phyloP scores from a whole-genome alignment of 1,140 invertebrate genomes.

The Anagrus nilaparvatae region DNA sequence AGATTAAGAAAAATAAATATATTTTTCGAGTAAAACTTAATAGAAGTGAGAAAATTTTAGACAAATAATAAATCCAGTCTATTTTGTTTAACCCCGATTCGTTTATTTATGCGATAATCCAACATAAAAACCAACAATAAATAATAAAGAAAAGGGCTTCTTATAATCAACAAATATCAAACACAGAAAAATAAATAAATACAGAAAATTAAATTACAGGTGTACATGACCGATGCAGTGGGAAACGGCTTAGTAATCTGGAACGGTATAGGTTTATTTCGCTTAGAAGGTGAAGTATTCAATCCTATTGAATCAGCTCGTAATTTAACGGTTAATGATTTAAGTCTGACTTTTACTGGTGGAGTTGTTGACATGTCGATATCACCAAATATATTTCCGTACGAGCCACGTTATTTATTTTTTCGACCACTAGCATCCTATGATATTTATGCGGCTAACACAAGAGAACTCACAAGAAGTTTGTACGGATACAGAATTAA shows the following conservation, averaged over 20 bases:
- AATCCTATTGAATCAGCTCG: conserved; percentile 13
- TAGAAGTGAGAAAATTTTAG: too few species aligned
- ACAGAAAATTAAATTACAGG: too few species aligned
- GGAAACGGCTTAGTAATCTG: conserved; percentile 13
- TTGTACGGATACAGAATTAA: conserved; percentile 12
- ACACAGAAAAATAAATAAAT: too few species aligned
- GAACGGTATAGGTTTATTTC: conserved; percentile 14
- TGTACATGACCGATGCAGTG: conserved; percentile 14
- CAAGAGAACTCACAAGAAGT: conserved; percentile 9
- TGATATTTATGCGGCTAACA: conserved; percentile 50
- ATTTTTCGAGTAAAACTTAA: too few species aligned
- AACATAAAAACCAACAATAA: too few species aligned
- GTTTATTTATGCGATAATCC: too few species aligned
- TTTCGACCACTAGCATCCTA: conserved; percentile 60
- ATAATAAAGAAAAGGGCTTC: too few species aligned
- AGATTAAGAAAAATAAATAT: too few species aligned
- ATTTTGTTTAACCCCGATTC: too few species aligned
- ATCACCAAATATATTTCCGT: conserved; percentile 47
- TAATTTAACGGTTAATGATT: background rate
- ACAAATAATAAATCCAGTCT: too few species aligned
- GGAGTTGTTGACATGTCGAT: conserved; percentile 33
- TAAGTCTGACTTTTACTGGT: conserved; percentile 5
- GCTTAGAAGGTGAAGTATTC: conserved; percentile 11
- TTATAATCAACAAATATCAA: too few species aligned
- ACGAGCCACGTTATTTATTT: conserved; percentile 39